A percentile compares a stretch with the other conserved stretches of the same genome.
Evolutionary conservation across 2,888 invertebrate genomes (phyloP).

Genomic region (Pinctada fucata): DNA sequence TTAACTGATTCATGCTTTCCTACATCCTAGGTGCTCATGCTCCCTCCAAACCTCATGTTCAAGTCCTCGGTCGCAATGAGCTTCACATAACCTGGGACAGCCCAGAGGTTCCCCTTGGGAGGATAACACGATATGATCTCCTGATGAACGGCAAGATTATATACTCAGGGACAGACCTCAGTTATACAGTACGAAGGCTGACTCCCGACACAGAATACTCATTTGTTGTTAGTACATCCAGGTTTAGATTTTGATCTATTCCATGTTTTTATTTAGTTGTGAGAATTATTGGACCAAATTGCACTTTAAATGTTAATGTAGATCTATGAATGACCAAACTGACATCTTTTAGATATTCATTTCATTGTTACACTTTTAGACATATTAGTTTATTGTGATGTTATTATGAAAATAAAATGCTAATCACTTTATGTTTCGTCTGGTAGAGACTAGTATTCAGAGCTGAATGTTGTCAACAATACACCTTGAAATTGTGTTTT

Average conservation of each 20-base stretch:
- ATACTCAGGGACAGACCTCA: slow-evolving; percentile 74
- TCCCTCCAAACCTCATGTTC: slow-evolving; percentile 74
- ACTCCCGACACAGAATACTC: slow-evolving; percentile 75
- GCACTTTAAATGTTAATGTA: no score
- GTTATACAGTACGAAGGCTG: slow-evolving; percentile 67
- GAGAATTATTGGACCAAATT: no score
- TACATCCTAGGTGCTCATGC: slow-evolving; percentile 71
- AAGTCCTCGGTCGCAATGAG: slow-evolving; percentile 75
- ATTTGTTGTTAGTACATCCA: slow-evolving; percentile 65
- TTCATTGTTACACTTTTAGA: no score
- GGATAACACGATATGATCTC: slow-evolving; percentile 75
- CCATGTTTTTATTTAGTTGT: no score
- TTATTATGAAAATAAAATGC: not conserved
- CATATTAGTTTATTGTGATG: no score
- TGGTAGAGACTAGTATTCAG: no score
- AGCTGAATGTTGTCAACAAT: no score
- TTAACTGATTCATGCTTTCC: not conserved
- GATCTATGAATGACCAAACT: no score
- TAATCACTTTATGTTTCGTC: no score
- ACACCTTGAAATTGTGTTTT: no score
- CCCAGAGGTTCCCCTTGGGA: slow-evolving; percentile 74
- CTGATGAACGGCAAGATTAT: slow-evolving; percentile 72
- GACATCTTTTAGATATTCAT: no score
- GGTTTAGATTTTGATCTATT: not conserved
- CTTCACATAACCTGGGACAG: slow-evolving; percentile 74